Percentiles rank a stretch among this genome's conserved stretches.
These are phyloP conservation scores for Ferdinandea cuprea DNA, from an alignment of 2,888 invertebrate species.

Conservation along the genomic window DNA sequence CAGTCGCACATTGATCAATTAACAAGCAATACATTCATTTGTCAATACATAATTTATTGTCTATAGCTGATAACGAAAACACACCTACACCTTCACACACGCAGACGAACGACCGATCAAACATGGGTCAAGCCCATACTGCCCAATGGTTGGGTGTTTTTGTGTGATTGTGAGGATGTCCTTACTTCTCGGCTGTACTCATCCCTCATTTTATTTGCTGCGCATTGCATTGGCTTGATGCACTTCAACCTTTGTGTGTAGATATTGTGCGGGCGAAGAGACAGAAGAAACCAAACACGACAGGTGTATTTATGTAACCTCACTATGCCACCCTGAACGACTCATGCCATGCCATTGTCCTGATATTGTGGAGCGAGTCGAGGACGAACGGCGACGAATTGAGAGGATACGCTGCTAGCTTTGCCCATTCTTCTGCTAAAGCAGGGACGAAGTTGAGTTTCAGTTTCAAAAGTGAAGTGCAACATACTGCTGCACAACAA, in stretches of 20 bases:
- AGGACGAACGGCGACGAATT: neutral
- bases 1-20: slow-evolving; percentile 82
- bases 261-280: slow-evolving; percentile 46
- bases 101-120: slow-evolving; percentile 22
- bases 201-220: slow-evolving; percentile 67
- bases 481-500: slow-evolving; percentile 72
- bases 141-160: slow-evolving; percentile 51
- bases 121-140: slow-evolving; percentile 51
- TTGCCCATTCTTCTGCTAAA: neutral
- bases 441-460: slow-evolving; percentile 40
- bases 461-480: slow-evolving; percentile 69
- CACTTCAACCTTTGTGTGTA: slow-evolving; percentile 47
- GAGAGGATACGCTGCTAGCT: neutral
- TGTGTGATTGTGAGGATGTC: slow-evolving; percentile 69
- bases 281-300: slow-evolving; percentile 72
- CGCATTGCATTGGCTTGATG: slow-evolving; percentile 62
- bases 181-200: slow-evolving; percentile 57
- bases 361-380: neutral
- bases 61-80: slow-evolving; percentile 60
- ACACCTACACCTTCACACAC: slow-evolving; percentile 10
- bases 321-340: slow-evolving; percentile 39
- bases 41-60: slow-evolving; percentile 82
- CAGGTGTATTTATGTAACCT: slow-evolving; percentile 74
- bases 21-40: slow-evolving; percentile 83
- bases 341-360: slow-evolving; percentile 38